Evolutionary conservation across 1,140 invertebrate species (phyloP).

Genomic region (Cotesia chilonis): DNA sequence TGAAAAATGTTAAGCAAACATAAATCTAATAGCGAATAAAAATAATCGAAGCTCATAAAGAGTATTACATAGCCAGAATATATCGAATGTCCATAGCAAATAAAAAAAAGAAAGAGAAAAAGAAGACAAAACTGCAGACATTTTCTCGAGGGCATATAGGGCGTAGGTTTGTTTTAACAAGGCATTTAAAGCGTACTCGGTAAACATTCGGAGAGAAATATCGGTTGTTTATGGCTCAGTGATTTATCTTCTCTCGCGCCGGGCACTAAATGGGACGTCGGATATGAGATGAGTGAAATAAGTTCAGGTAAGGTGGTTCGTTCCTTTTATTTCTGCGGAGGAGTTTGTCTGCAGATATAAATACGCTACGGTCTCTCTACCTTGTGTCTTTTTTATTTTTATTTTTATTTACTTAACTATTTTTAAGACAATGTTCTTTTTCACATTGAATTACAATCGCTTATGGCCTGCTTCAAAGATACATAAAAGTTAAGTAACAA

Average conservation of each 20-base stretch:
- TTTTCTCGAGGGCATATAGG: slow-evolving; percentile 27
- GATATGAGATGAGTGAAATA: slow-evolving; percentile 36
- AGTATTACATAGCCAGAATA: slow-evolving; percentile 15
- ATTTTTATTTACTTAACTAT: no score
- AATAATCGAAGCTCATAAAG: no score
- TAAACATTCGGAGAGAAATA: slow-evolving; percentile 67
- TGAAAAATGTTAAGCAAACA: no score
- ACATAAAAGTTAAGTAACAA: no score
- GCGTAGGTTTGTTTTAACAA: slow-evolving; percentile 68
- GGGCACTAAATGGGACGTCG: slow-evolving; percentile 34
- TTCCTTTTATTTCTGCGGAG: slow-evolving; percentile 17
- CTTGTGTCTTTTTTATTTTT: not conserved
- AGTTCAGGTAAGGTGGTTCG: slow-evolving; percentile 37
- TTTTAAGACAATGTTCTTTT: no score
- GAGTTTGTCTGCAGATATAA: slow-evolving; percentile 13
- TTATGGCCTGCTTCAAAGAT: no score
- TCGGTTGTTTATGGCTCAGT: slow-evolving; percentile 64
- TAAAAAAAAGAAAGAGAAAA: not conserved
- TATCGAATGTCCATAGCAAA: slow-evolving; percentile 17
- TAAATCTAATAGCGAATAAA: no score
- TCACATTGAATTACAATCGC: no score
- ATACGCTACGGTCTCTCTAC: not conserved
- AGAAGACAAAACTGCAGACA: slow-evolving; percentile 33
- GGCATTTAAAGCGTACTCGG: slow-evolving; percentile 67
- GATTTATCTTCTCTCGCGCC: slow-evolving; percentile 62